Conservation (phyloP, 1,140 invertebrate species). For the Camponotus vicinus region DNA sequence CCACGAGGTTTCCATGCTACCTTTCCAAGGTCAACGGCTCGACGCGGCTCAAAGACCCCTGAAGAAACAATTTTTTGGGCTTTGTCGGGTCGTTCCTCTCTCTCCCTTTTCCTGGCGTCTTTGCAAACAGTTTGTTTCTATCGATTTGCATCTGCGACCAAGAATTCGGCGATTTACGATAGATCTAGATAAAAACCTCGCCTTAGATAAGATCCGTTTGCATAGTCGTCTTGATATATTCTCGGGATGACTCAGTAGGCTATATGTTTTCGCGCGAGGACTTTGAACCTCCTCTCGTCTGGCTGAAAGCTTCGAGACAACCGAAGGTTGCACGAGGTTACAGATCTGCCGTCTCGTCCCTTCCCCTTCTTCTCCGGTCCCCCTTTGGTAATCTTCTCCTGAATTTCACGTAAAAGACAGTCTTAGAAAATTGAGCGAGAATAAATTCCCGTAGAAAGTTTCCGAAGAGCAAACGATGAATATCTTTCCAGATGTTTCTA, state of each 20-base stretch:
- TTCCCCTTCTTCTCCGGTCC: background rate
- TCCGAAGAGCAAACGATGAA: no score
- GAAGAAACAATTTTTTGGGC: conserved; percentile 60
- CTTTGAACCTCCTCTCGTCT: conserved; percentile 79
- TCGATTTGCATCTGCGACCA: background rate
- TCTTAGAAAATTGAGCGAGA: no score
- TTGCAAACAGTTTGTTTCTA: background rate
- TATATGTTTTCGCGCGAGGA: conserved; percentile 75
- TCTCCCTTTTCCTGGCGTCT: background rate
- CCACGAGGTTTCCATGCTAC: conserved; percentile 75
- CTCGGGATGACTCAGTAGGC: conserved; percentile 62
- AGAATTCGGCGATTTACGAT: background rate
- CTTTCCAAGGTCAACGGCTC: conserved; percentile 78
- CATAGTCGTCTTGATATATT: background rate
- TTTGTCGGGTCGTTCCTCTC: background rate
- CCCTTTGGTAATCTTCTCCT: background rate
- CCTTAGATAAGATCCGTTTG: background rate
- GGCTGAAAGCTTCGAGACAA: conserved; percentile 68
- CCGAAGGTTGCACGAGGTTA: conserved; percentile 77
- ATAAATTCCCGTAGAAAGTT: no score
- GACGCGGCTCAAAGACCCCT: conserved; percentile 67
- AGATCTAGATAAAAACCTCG: background rate
- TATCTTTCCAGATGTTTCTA: no score
- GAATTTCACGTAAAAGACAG: background rate
- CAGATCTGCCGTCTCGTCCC: conserved; percentile 18